Base-by-base conservation (phyloP, 2,888 invertebrate genomes). In the Cataglyphis rosenhaueri region DNA sequence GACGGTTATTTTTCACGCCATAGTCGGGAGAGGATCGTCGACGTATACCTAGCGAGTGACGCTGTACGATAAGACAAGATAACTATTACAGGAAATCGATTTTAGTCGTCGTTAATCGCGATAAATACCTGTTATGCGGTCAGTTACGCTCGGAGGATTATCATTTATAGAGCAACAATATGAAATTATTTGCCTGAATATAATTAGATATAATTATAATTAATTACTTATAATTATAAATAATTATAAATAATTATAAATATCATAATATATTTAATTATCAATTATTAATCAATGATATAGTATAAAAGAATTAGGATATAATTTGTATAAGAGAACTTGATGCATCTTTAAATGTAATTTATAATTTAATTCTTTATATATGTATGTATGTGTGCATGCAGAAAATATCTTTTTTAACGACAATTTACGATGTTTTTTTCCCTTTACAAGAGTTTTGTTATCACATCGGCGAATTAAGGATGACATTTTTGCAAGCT, bases 1-100 rank as follows among this genome's bases (percentile, higher is more conserved):
- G 70, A 32, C 57, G 84, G 81, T 84, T 84, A 86, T 88, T 88
- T 89, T 86, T 86, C 85, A 88, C 82, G 38, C 74, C 38, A 10
- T 25, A 52, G 55, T 29, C 78, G 75, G 52, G 21, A 18, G 41
- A 70, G 78, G 57, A 38, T 70, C 78, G 78, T 78, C 29, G 52
- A 2, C 52, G n/a, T 52, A 52, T 8, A n/a, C 10, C 38, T 8
- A 21, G 57, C 48, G 44, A 44, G 32, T 32, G 71, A 41, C 57
- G 32, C 57, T 57, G 15, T 29, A 68, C 68, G 76, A 76, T 76
- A 76, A 76, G 57, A 41, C 12, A 57, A 78, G 78, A 78, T 78
- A 78, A 78, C 57, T 32, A 32, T 38, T 41, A 55, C 21, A 57
- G 68, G 32, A 59, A 70, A 78, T 78, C 57, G 70, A 78, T 78